Evolutionary conservation across 2,797 vertebrate species (phyloP).

Genomic region (Atherinosoma microstoma): DNA sequence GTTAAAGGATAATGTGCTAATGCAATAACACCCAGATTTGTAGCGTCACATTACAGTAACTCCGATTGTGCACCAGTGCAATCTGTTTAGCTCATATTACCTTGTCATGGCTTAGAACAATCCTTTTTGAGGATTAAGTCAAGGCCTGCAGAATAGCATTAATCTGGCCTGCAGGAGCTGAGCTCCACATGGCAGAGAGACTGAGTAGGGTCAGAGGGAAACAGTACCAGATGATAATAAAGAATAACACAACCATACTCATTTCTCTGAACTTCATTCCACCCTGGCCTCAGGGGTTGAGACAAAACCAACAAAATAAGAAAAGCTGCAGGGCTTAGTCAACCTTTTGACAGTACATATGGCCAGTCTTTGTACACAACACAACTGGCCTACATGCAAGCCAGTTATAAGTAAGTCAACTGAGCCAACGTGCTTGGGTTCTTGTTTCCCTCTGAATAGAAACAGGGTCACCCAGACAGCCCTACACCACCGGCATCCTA

Average conservation of each 20-base stretch:
- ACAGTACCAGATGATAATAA: slow-evolving; percentile 43
- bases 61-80: slow-evolving; percentile 64
- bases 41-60: slow-evolving; percentile 74
- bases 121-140: slow-evolving; percentile 81
- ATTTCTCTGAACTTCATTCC: slow-evolving; percentile 57
- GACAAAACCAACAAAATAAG: slow-evolving; percentile 59
- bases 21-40: slow-evolving; percentile 75
- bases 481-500: slow-evolving; percentile 56
- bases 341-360: slow-evolving; percentile 43
- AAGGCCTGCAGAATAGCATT: slow-evolving; percentile 69
- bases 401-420: slow-evolving; percentile 35
- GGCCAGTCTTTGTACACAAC: slow-evolving; percentile 38
- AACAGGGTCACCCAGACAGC: slow-evolving; percentile 71
- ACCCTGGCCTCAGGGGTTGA: slow-evolving; percentile 34
- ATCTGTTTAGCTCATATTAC: slow-evolving; percentile 81
- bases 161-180: slow-evolving; percentile 68
- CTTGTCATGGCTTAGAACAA: slow-evolving; percentile 78
- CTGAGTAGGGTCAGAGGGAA: slow-evolving; percentile 45
- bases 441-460: slow-evolving; percentile 73
- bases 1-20: slow-evolving; percentile 69
- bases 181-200: slow-evolving; percentile 39
- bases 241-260: slow-evolving; percentile 29
- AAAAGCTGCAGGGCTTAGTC: slow-evolving; percentile 35
- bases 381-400: slow-evolving; percentile 46
- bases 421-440: slow-evolving; percentile 52